A percentile compares a stretch with the other conserved stretches of the same genome.
Conservation (phyloP, 2,113 vertebrate species). For the Cyprinodon variegatus region DNA sequence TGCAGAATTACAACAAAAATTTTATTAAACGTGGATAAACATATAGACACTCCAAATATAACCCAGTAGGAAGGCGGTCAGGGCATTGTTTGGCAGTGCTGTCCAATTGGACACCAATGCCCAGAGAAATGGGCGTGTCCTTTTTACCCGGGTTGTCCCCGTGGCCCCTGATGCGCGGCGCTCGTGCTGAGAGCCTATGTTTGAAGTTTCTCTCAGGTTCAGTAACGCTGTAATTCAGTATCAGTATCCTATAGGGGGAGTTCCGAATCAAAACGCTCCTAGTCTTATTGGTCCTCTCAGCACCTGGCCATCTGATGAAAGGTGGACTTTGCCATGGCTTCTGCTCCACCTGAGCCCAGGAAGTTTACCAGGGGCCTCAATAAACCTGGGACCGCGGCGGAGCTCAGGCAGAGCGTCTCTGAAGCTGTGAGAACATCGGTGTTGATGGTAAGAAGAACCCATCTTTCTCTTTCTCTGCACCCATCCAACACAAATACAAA, state of each 20-base stretch:
- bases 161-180: not conserved
- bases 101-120: not conserved
- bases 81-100: not conserved
- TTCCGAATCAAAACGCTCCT: not conserved
- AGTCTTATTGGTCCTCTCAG: not conserved
- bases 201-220: constrained; percentile 3
- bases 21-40: not conserved
- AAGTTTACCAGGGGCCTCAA: constrained; percentile 91
- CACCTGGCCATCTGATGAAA: constrained; percentile 26
- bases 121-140: constrained; percentile 48
- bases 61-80: not conserved
- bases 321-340: constrained; percentile 65
- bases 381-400: constrained; percentile 93
- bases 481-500: not conserved
- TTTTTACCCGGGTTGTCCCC: constrained; percentile 23
- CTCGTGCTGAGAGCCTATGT: not conserved
- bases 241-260: not conserved
- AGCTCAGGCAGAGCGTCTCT: constrained; percentile 93
- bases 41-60: not conserved
- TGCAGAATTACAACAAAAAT: not conserved
- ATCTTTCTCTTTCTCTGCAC: not conserved
- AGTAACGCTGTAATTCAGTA: constrained; percentile 5
- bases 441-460: constrained; percentile 82
- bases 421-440: constrained; percentile 92
- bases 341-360: constrained; percentile 86